Percentiles rank a stretch among this genome's conserved stretches.
phyloP scores from a whole-genome alignment of 2,113 vertebrate species.

The Pelecanus crispus region DNA sequence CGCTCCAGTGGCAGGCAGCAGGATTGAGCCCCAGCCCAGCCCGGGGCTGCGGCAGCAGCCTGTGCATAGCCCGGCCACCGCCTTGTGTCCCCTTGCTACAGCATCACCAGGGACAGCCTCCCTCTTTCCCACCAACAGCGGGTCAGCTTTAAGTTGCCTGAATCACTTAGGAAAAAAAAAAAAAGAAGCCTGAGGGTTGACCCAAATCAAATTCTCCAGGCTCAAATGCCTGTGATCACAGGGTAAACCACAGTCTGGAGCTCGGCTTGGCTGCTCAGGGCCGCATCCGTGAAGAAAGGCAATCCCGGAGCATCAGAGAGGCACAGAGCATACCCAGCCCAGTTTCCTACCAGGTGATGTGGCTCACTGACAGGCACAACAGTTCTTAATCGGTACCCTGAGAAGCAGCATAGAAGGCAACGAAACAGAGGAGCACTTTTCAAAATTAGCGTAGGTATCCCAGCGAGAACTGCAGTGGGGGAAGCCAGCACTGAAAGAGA shows the following conservation, averaged over 20 bases:
- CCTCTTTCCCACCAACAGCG: not conserved
- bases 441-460: not conserved
- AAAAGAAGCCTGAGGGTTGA: not conserved
- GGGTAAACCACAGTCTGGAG: not conserved
- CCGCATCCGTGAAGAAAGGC: not conserved
- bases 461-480: not conserved
- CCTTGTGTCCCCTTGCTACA: not conserved
- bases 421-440: not conserved
- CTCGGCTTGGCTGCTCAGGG: not conserved
- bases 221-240: not conserved
- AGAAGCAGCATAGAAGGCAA: not conserved
- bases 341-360: not conserved
- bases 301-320: not conserved
- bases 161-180: not conserved
- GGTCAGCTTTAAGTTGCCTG: not conserved
- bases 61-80: accelerated
- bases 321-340: not conserved
- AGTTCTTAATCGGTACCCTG: not conserved
- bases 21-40: not conserved
- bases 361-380: not conserved
- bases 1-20: not conserved
- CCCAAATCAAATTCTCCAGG: not conserved
- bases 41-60: not conserved
- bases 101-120: not conserved
- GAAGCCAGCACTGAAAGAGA: not conserved